Evolutionary conservation across 2,888 invertebrate genomes (phyloP).

Genomic region (Ormyrus rosae): DNA sequence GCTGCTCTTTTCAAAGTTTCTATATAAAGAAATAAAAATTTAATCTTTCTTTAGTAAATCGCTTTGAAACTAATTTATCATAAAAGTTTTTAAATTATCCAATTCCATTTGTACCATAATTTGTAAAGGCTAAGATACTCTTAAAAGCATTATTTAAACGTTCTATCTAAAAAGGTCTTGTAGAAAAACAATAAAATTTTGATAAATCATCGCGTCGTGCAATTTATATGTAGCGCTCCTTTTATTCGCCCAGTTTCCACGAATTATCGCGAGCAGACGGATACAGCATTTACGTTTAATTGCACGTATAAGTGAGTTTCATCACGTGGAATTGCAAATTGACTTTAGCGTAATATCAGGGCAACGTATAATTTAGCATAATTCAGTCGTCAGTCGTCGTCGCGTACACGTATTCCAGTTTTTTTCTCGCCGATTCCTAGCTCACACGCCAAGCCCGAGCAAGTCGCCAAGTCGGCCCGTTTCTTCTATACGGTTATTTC

Average conservation of each 20-base stretch:
- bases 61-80: no score
- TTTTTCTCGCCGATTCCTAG: slow-evolving; percentile 17
- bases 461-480: slow-evolving; percentile 7
- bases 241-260: not conserved
- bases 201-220: no score
- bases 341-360: slow-evolving; percentile 31
- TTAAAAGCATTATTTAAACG: not conserved
- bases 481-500: slow-evolving; percentile 58
- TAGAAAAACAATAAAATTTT: no score
- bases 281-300: not conserved
- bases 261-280: no score
- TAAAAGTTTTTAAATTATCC: no score
- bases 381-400: not conserved
- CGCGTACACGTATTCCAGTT: not conserved
- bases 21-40: no score
- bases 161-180: not conserved
- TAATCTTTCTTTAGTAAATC: no score
- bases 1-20: not conserved
- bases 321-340: slow-evolving; percentile 37
- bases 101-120: no score
- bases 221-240: not conserved
- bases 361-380: slow-evolving; percentile 37
- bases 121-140: not conserved
- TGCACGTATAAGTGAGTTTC: slow-evolving; percentile 1
- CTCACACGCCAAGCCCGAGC: not conserved